Conservation (phyloP, 1,140 invertebrate species). For the Lepidurus packardi region DNA sequence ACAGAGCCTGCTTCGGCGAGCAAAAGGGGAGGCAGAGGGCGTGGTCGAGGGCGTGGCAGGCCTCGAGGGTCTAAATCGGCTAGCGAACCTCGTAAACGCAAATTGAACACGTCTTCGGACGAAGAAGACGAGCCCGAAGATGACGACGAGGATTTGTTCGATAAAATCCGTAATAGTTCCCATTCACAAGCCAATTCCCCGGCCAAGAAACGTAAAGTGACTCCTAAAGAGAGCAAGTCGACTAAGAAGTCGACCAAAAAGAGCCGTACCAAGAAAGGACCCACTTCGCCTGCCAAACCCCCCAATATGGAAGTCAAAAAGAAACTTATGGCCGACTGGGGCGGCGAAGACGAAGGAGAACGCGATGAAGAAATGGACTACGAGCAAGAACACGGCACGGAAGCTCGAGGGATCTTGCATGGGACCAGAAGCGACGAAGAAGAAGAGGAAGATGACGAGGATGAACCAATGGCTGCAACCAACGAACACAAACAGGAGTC, state of each 20-base stretch:
- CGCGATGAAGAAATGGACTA: slow-evolving; percentile 17
- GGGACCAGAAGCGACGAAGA: slow-evolving; percentile 29
- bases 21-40: slow-evolving; percentile 22
- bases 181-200: not conserved
- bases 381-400: not conserved
- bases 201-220: slow-evolving; percentile 19
- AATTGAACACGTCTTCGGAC: not conserved
- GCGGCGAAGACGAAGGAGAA: slow-evolving; percentile 28
- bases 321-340: slow-evolving; percentile 32
- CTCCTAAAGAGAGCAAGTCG: slow-evolving; percentile 10
- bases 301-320: slow-evolving; percentile 33
- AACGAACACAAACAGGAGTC: not conserved
- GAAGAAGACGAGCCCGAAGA: slow-evolving; percentile 12
- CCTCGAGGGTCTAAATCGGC: not conserved
- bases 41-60: not conserved
- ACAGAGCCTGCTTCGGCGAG: not conserved
- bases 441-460: slow-evolving; percentile 24
- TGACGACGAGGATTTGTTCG: slow-evolving; percentile 25
- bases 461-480: not conserved
- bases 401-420: slow-evolving; percentile 5
- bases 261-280: slow-evolving; percentile 30
- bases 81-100: slow-evolving; percentile 4
- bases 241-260: not conserved
- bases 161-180: slow-evolving; percentile 1
- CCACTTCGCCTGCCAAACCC: not conserved